Base-by-base conservation (phyloP, 2,888 invertebrate genomes). In the Rhorus exstirpatorius region DNA sequence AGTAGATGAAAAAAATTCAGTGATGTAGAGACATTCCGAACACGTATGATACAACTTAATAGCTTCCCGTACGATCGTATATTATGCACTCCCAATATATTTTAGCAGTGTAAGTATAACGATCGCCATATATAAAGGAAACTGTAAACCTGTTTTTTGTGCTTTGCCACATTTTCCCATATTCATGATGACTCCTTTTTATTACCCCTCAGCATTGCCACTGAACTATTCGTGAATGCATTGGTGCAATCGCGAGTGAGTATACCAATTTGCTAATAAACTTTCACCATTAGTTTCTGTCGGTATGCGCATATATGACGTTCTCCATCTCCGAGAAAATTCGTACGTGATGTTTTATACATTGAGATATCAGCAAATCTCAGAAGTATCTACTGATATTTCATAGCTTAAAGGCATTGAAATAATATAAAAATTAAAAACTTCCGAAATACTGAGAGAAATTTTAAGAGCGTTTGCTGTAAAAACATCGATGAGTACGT, bases 251-350 rank as follows among this genome's bases (percentile, higher is more conserved):
- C 41, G 21, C 17, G 1, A n/a, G 12, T 24, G 38, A 71, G 17
- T 44, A 12, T 63, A 26, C 38, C 1, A 21, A 4, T 49, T 24
- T 1, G 31, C 58, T 21, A 31, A 55, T 60, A 58, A 49, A 46
- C 49, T 76, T 58, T 67, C 21, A 31, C 67, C 46, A 49, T 6
- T 12, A 65, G 19, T 55, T 8, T 65, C 10, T 21, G n/a, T 1
- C 24, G 19, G 3, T 35, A 21, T 3, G 8, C 38, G 51, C 10
- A 21, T 14, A 19, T 61, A 24, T 53, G 41, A 41, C 26, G 31
- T 19, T 51, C 49, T 35, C 49, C 4, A 24, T 49, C 10, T 8
- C 6, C 24, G 12, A 38, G n/a, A 8, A 38, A 38, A 53, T 41
- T 14, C 7, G 14, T 19, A 12, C 19, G 6, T 31, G n/a, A 6